Conservation (phyloP, 2,113 vertebrate species). For the Callorhinus ursinus region DNA sequence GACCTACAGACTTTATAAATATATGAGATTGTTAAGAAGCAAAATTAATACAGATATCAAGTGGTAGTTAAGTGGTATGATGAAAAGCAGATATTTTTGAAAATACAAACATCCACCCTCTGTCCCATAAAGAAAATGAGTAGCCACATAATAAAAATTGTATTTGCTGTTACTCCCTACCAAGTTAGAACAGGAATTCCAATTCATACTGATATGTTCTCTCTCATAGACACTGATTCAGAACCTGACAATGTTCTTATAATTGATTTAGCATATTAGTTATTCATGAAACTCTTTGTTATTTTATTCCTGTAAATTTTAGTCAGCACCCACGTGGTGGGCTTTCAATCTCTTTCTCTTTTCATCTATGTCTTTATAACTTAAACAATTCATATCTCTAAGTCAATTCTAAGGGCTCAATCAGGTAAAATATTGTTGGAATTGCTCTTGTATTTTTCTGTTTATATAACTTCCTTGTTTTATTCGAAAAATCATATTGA, state of each 20-base stretch:
- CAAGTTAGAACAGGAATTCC: not conserved
- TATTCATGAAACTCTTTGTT: not conserved
- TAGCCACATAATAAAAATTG: not conserved
- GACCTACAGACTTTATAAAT: not conserved
- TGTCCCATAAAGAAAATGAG: slow-evolving; percentile 1
- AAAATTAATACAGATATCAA: not conserved
- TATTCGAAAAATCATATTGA: not conserved
- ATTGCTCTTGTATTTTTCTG: not conserved
- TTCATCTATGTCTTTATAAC: not conserved
- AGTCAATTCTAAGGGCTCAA: not conserved
- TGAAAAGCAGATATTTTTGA: not conserved
- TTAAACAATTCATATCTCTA: not conserved
- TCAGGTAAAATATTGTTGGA: not conserved
- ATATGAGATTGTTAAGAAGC: not conserved
- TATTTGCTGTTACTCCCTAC: not conserved
- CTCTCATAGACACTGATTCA: not conserved
- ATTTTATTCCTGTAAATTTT: slow-evolving; percentile 59
- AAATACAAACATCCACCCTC: not conserved
- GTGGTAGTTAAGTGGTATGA: not conserved
- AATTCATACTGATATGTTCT: not conserved
- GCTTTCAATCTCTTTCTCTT: not conserved
- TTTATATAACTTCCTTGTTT: not conserved
- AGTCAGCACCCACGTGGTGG: slow-evolving; percentile 39
- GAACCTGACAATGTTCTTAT: not conserved
- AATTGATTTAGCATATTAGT: slow-evolving; percentile 17